A percentile compares a stretch with the other conserved stretches of the same genome.
These are phyloP conservation scores for Paedocypris sp. DNA, from an alignment of 2,113 vertebrate genomes.

Conservation along the genomic window DNA sequence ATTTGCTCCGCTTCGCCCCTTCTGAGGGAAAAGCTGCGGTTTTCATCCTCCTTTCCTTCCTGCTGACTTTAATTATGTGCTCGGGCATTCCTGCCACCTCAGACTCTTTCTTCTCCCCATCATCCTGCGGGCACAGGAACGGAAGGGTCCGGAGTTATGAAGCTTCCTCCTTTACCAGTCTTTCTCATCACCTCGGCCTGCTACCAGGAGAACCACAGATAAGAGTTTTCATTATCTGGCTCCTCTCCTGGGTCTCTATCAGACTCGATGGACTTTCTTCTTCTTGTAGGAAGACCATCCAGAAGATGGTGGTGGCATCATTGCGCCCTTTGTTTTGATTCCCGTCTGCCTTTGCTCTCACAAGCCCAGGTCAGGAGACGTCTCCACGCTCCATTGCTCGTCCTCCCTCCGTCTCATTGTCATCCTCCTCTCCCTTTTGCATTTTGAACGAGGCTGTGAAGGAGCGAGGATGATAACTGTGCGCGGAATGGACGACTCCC, in stretches of 20 bases:
- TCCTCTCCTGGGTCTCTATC: slow-evolving; percentile 28
- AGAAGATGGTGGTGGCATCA: slow-evolving; percentile 19
- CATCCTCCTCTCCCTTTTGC: slow-evolving; percentile 9
- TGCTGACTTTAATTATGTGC: slow-evolving; percentile 35
- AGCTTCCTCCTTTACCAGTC: slow-evolving; percentile 19
- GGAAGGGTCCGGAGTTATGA: slow-evolving; percentile 26
- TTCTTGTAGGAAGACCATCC: slow-evolving; percentile 13
- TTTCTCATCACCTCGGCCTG: slow-evolving; percentile 23
- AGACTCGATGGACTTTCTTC: slow-evolving; percentile 26
- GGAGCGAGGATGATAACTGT: slow-evolving; percentile 27
- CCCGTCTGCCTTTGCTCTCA: slow-evolving; percentile 9
- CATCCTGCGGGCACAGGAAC: slow-evolving; percentile 19
- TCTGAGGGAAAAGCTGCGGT: slow-evolving; percentile 11
- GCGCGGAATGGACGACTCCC: slow-evolving; percentile 33
- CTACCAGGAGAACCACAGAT: slow-evolving; percentile 40
- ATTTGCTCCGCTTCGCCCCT: slow-evolving; percentile 4
- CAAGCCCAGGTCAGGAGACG: slow-evolving; percentile 13
- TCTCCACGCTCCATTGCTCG: slow-evolving; percentile 9
- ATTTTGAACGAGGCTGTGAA: slow-evolving; percentile 18
- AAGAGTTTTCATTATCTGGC: slow-evolving; percentile 45
- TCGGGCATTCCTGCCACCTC: slow-evolving; percentile 2
- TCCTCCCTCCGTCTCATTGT: slow-evolving; percentile 13
- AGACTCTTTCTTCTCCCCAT: not conserved
- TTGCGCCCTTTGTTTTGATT: slow-evolving; percentile 26
- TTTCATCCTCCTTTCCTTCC: slow-evolving; percentile 10